phyloP scores from a whole-genome alignment of 2,797 vertebrate genomes.

The Diceros bicornis region DNA sequence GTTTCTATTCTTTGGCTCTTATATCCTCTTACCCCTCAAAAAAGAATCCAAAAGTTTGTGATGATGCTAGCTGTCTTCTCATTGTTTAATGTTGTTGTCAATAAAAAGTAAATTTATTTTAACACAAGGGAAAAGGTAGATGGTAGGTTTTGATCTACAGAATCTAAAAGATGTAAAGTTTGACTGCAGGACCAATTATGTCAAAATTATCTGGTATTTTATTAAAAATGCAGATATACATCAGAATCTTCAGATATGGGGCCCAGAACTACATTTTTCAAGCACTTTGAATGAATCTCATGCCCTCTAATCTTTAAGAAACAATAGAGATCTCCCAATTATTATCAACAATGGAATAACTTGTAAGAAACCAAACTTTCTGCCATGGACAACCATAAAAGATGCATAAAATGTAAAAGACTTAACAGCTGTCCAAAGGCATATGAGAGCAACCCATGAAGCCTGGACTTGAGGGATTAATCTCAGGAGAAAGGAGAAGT shows the following conservation, averaged over 20 bases:
- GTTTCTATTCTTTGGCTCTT: slow-evolving; percentile 23
- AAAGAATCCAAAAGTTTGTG: not conserved
- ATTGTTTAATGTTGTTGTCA: not conserved
- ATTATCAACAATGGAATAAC: not conserved
- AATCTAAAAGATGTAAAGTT: slow-evolving; percentile 42
- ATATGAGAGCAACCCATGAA: not conserved
- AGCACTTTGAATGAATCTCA: not conserved
- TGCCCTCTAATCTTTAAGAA: not conserved
- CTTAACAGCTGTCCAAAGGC: not conserved
- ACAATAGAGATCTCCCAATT: not conserved
- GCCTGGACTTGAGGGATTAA: not conserved
- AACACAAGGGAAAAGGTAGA: not conserved
- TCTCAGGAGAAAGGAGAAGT: not conserved
- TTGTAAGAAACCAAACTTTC: slow-evolving; percentile 36
- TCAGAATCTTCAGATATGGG: not conserved
- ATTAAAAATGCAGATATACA: slow-evolving; percentile 6
- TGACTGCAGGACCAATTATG: not conserved
- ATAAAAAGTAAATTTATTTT: not conserved
- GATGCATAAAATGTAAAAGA: not conserved
- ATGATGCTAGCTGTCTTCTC: not conserved
- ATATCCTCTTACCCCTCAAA: not conserved
- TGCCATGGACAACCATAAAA: not conserved
- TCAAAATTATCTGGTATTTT: not conserved
- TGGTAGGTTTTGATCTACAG: not conserved
- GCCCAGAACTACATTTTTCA: not conserved